Evolutionary conservation across 2,113 vertebrate genomes (phyloP), one percentile per base, ranked within the genome.

Genomic region (Phalacrocorax pelagicus): DNA sequence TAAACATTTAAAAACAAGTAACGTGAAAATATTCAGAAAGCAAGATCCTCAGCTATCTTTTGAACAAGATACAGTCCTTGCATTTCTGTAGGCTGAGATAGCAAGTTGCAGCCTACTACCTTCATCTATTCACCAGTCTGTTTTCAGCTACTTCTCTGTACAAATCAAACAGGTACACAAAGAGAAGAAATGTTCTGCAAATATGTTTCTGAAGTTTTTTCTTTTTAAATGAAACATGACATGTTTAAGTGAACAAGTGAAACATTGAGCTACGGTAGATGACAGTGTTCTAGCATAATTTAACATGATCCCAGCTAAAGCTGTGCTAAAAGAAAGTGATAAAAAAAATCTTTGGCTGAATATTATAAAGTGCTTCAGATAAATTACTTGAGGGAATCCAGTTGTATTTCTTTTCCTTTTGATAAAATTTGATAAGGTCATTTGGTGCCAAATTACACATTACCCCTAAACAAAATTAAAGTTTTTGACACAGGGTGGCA

Each of bases 331-430:
- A 90, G 13, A 54, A 94, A 87, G 11, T 49, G 40, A 61, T 57
- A 7, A 40, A 67, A 90, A 77, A 49, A 42, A 21, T 72, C 54
- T 23, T 65, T 55, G 11, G 24, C 51, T 88, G 54, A 92, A 90
- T 6, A 8, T 49, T 79, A 55, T 82, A 94, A 92, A 92, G 4
- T 26, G 15, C 27, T 93, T 91, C 69, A 70, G 38, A 80, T 16
- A 58, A 81, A 81, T 91, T 85, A 73, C 90, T 79, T 62, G 54
- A 70, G 84, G 81, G 81, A 89, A 84, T 82, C 52, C 11, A 18
- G 61, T 55, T 86, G 47, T 67, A 85, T 85, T 73, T 32, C 40
- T 92, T 95, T 90, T 82, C n/a, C 52, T 92, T 95, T 92, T 84
- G 82, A 61, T 88, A 96, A 58, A 72, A 51, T 78, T 71, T 87